A percentile compares a stretch with the other conserved stretches of the same genome.
phyloP scores from a whole-genome alignment of 2,888 invertebrate species.

The Drosophila atripex region DNA sequence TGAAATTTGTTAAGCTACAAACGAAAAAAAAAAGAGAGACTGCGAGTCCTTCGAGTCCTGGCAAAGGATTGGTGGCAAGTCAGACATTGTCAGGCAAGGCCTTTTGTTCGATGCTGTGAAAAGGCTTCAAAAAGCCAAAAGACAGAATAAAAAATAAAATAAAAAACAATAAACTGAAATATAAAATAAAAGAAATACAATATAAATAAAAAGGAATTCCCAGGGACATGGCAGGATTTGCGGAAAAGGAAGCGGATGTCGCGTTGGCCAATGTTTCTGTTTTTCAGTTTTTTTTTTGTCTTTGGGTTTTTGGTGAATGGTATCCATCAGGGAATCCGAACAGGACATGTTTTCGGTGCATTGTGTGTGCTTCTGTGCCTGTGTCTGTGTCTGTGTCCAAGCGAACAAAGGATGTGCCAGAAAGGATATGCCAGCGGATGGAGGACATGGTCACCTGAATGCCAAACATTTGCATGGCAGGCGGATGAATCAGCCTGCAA shows the following conservation, averaged over 20 bases:
- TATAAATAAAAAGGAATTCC: constrained; percentile 42
- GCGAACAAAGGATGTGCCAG: constrained; percentile 18
- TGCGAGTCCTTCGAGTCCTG: not conserved
- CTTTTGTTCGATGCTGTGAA: constrained; percentile 72
- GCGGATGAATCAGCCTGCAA: constrained; percentile 24
- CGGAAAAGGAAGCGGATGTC: constrained; percentile 74
- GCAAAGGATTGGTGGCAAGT: not conserved
- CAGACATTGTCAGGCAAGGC: constrained; percentile 68
- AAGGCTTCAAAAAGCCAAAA: constrained; percentile 70
- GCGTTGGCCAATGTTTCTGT: constrained; percentile 74
- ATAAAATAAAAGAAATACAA: constrained; percentile 3
- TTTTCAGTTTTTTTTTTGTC: constrained; percentile 23
- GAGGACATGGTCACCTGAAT: constrained; percentile 36
- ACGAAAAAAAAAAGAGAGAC: too few relatives aligned
- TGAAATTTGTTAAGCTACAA: constrained; percentile 70
- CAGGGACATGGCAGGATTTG: constrained; percentile 33
- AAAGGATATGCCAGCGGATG: not conserved
- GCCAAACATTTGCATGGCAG: constrained; percentile 23
- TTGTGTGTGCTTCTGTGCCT: not conserved
- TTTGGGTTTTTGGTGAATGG: constrained; percentile 34
- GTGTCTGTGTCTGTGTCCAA: not conserved
- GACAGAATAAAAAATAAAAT: not conserved
- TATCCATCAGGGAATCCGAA: constrained; percentile 35
- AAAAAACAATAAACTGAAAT: not conserved
- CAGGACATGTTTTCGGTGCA: constrained; percentile 3